Percentiles rank a stretch among this genome's conserved stretches.
phyloP scores from a whole-genome alignment of 2,113 vertebrate genomes.

The Blennius ocellaris region DNA sequence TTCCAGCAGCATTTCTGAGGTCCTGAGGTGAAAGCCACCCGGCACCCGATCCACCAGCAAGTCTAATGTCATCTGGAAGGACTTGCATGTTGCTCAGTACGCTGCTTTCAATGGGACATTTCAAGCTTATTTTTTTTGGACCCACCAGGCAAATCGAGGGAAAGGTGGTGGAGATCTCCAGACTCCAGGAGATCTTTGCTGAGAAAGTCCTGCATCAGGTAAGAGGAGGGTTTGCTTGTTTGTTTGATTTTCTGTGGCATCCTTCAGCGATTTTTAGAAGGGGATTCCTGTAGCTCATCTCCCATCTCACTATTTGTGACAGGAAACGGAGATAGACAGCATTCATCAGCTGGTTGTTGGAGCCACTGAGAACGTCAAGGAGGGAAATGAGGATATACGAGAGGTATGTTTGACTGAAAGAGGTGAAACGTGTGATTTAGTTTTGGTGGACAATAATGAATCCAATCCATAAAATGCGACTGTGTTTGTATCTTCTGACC shows the following conservation, averaged over 20 bases:
- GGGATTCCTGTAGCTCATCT: neutral
- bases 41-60: slow-evolving; percentile 1
- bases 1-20: slow-evolving; percentile 4
- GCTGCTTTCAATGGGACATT: slow-evolving; percentile 1
- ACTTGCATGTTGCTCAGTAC: slow-evolving; percentile 7
- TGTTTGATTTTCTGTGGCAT: no score
- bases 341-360: slow-evolving; percentile 97
- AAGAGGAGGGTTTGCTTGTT: slow-evolving; percentile 5
- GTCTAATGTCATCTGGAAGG: slow-evolving; percentile 18
- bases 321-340: slow-evolving; percentile 95
- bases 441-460: neutral
- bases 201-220: slow-evolving; percentile 98
- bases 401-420: slow-evolving; percentile 83
- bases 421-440: neutral
- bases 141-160: slow-evolving; percentile 94
- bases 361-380: slow-evolving; percentile 97
- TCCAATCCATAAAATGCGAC: neutral
- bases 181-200: slow-evolving; percentile 97
- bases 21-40: slow-evolving; percentile 14
- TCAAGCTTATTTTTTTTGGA: slow-evolving; percentile 6
- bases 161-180: slow-evolving; percentile 97
- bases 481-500: slow-evolving; percentile 42
- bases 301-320: slow-evolving; percentile 18
- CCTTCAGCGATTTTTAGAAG: neutral
- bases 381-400: slow-evolving; percentile 97